These are phyloP conservation scores for Leptobrachium leishanense DNA, from an alignment of 2,113 vertebrate species.

Conservation along the genomic window DNA sequence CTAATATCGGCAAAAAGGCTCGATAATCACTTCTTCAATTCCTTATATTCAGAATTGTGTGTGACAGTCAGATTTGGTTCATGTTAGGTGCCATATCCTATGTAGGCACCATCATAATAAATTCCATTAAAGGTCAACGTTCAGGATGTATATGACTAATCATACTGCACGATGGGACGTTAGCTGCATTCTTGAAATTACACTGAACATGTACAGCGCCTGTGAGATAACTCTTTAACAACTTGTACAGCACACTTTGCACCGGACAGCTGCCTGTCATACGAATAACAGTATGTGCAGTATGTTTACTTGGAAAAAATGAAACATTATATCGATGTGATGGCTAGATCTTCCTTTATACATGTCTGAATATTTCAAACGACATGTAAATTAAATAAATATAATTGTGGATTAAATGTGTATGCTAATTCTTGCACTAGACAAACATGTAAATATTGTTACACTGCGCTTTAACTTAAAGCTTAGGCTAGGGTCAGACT, in stretches of 20 bases:
- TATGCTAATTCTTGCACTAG: no score
- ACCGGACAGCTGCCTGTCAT: conserved; percentile 9
- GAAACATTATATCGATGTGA: conserved; percentile 20
- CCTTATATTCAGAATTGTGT: no score
- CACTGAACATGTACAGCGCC: not conserved
- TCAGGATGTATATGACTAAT: not conserved
- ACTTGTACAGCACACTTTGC: not conserved
- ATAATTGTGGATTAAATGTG: not conserved
- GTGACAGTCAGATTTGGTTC: not conserved
- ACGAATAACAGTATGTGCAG: not conserved
- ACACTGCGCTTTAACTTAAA: no score
- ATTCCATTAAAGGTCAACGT: not conserved
- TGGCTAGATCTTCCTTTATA: conserved; percentile 8
- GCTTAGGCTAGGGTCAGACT: no score
- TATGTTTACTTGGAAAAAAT: not conserved
- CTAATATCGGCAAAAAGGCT: no score
- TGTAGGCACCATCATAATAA: not conserved
- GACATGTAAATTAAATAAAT: not conserved
- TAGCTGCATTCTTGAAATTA: conserved; percentile 8
- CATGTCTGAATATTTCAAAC: conserved; percentile 25
- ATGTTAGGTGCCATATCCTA: not conserved
- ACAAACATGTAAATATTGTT: no score
- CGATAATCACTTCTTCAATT: no score
- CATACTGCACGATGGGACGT: not conserved
- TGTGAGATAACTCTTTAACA: not conserved